These are phyloP conservation scores for Amphilophus citrinellus DNA, from an alignment of 2,113 vertebrate genomes.

Conservation along the genomic window DNA sequence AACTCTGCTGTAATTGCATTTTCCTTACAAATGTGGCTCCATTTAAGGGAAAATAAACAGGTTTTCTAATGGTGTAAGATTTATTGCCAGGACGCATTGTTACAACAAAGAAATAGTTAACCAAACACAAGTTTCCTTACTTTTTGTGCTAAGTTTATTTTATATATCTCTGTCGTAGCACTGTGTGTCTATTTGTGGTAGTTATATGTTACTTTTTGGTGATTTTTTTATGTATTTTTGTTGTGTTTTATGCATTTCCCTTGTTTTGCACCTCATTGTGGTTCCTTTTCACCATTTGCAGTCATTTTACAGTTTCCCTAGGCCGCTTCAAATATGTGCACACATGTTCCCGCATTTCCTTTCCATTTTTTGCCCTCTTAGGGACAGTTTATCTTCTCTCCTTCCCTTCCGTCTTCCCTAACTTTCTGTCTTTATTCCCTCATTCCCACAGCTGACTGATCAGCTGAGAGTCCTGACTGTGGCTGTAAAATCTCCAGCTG, in stretches of 20 bases:
- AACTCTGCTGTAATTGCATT: no score
- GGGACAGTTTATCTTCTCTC: neutral
- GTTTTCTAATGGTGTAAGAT: no score
- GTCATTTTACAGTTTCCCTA: no score
- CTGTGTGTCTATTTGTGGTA: neutral
- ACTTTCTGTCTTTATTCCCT: neutral
- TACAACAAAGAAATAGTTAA: no score
- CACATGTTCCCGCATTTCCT: neutral
- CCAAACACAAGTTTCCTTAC: no score
- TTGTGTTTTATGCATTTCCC: no score
- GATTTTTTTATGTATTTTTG: no score
- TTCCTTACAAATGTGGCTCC: no score
- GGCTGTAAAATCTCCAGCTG: slow-evolving; percentile 41
- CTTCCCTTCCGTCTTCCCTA: neutral
- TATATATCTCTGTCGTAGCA: neutral
- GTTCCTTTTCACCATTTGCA: no score
- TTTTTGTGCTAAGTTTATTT: neutral
- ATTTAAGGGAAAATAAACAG: no score
- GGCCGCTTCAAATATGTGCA: neutral
- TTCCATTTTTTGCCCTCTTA: neutral
- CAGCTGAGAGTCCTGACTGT: slow-evolving; percentile 36
- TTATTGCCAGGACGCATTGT: no score
- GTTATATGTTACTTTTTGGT: neutral
- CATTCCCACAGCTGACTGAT: slow-evolving; percentile 46
- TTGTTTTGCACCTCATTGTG: no score